phyloP scores from a whole-genome alignment of 1,140 invertebrate species.

The Plectrocnemia conspersa region DNA sequence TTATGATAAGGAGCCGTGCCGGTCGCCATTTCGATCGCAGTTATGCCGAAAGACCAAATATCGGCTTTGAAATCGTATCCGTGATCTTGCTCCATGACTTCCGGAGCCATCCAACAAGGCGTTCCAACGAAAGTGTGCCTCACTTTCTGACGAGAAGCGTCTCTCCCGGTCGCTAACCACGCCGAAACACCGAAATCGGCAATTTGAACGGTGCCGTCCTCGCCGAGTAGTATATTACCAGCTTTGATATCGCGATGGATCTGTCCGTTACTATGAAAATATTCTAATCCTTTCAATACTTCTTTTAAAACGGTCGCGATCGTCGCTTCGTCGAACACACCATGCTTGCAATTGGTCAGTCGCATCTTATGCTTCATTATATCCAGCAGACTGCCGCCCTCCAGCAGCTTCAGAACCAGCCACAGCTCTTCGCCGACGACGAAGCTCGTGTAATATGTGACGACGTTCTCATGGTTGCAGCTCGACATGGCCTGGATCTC shows the following conservation, averaged over 20 bases:
- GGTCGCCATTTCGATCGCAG: constrained; percentile 98
- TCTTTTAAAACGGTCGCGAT: constrained; percentile 98
- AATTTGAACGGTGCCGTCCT: constrained; percentile 97
- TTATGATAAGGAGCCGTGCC: constrained; percentile 99
- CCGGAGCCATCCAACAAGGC: constrained; percentile 99
- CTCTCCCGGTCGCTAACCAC: constrained; percentile 87
- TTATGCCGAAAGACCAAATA: constrained; percentile 99
- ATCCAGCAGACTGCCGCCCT: constrained; percentile 89
- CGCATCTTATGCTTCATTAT: constrained; percentile 98
- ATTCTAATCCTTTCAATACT: constrained; percentile 96
- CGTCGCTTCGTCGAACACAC: constrained; percentile 98
- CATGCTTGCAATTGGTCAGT: constrained; percentile 86
- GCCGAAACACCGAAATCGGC: constrained; percentile 94
- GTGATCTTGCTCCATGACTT: constrained; percentile 99
- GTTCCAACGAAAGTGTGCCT: constrained; percentile 97
- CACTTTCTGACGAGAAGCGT: constrained; percentile 91
- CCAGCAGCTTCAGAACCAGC: constrained; percentile 86
- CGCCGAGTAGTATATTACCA: constrained; percentile 95
- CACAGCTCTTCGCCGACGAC: constrained; percentile 97
- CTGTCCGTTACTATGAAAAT: constrained; percentile 98
- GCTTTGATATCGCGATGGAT: constrained; percentile 98
- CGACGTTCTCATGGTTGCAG: constrained; percentile 99
- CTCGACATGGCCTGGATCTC: constrained; percentile 98
- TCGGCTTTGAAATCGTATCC: constrained; percentile 99
- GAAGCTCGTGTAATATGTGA: constrained; percentile 98